Evolutionary conservation across 2,888 invertebrate genomes (phyloP), one percentile per base, ranked within the genome.

Genomic region (Athrips mouffetella): DNA sequence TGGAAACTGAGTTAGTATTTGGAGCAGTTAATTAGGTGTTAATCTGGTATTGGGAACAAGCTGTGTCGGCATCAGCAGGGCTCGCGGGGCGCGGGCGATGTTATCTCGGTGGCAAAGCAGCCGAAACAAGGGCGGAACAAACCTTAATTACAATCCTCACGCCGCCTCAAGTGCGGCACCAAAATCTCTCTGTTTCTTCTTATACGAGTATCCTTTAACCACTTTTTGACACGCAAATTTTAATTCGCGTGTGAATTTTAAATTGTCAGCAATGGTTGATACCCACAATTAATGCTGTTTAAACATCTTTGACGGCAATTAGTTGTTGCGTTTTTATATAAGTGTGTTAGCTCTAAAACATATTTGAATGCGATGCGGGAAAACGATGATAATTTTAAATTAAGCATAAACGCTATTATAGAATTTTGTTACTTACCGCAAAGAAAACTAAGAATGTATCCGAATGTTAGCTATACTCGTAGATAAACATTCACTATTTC

Each of bases 211-310:
- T 65, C 70, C 73, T 69, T 75, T 77, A 80, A 86, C 76, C 70
- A 76, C 75, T 77, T 75, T 77, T 68, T 69, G 77, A 77, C 87
- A 86, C 83, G 86, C 87, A 65, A 84, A 79, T 73, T 63, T 59
- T 71, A 69, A 76, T 76, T 82, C 67, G 84, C 84, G 80, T 85
- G 86, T 73, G 72, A 75, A 74, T 76, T 70, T 62, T 67, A 73
- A 73, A 70, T 70, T 75, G 76, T 76, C 74, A 73, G 75, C 66
- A 63, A 70, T 67, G 76, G 73, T 73, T 69, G 66, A 73, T 76
- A 72, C 64, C 54, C 48, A 62, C 63, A 75, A 68, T 65, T 68
- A 67, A 61, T 63, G 69, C 57, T 58, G 55, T 59, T 57, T 65
- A 59, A 68, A 41, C 45, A 53, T 51, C 35, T 50, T 57, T 52